Conservation (phyloP, 2,888 invertebrate genomes). For the Mactromeris polynyma region DNA sequence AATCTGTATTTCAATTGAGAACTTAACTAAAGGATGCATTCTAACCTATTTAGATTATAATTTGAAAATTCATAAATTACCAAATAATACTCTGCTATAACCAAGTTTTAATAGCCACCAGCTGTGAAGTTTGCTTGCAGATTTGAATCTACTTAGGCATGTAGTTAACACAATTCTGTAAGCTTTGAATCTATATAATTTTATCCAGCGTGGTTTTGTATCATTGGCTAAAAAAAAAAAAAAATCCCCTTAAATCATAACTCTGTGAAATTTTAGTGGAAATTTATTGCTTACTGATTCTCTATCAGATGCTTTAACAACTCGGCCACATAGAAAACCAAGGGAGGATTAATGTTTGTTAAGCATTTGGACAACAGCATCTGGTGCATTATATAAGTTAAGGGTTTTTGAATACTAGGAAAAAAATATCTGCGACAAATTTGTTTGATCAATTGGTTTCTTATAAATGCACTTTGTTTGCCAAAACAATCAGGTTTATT, state of each 20-base stretch:
- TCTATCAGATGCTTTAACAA: too few species aligned
- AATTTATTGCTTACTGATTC: background rate
- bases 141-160: background rate
- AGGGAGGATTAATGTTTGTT: background rate
- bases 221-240: background rate
- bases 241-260: background rate
- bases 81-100: background rate
- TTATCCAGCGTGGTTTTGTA: background rate
- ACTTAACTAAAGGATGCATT: background rate
- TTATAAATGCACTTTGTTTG: background rate
- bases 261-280: background rate
- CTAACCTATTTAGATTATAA: background rate
- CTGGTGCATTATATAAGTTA: too few species aligned
- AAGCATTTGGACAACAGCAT: background rate
- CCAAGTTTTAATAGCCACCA: background rate
- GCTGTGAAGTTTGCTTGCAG: background rate
- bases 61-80: background rate
- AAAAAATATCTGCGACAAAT: too few species aligned
- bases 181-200: background rate
- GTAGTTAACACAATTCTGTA: background rate
- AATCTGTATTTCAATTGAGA: background rate
- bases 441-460: background rate
- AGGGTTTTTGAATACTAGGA: too few species aligned
- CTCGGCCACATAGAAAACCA: background rate
- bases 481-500: background rate